Percentiles rank a stretch among this genome's conserved stretches.
Evolutionary conservation across 2,113 vertebrate genomes (phyloP).

Genomic region (Smithornis capensis): DNA sequence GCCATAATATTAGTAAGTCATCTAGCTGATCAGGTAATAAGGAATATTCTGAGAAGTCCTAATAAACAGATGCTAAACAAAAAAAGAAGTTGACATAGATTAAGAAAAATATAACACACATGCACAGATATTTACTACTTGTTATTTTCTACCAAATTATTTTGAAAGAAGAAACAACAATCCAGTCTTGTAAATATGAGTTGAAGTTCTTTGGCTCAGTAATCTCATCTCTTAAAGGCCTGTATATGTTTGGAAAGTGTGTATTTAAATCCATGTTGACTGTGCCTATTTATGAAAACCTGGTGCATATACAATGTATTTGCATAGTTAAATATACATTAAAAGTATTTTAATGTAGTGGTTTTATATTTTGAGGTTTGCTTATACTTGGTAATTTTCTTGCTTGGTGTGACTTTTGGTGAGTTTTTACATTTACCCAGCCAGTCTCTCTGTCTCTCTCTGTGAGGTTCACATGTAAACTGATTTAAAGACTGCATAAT

Average conservation of each 20-base stretch:
- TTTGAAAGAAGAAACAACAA: not conserved
- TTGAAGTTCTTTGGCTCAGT: not conserved
- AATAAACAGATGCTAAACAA: not conserved
- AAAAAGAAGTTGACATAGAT: not conserved
- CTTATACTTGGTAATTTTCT: slow-evolving; percentile 56
- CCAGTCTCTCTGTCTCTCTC: slow-evolving; percentile 62
- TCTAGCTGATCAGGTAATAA: not conserved
- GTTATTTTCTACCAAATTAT: not conserved
- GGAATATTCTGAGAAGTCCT: not conserved
- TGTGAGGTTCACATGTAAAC: slow-evolving; percentile 77
- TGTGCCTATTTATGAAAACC: slow-evolving; percentile 81
- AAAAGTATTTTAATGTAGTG: slow-evolving; percentile 6
- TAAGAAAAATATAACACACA: not conserved
- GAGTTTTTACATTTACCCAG: slow-evolving; percentile 68
- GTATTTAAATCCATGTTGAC: slow-evolving; percentile 44
- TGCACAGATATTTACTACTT: not conserved
- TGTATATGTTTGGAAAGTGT: not conserved
- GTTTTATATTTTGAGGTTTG: slow-evolving; percentile 39
- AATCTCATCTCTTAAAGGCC: not conserved
- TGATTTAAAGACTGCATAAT: slow-evolving; percentile 82
- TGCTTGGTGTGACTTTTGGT: slow-evolving; percentile 64
- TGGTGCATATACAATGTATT: not conserved
- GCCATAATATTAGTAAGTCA: not conserved
- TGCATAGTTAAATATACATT: not conserved
- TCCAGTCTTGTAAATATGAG: not conserved